Conservation (phyloP, 2,797 vertebrate species). For the Apogon talboti region DNA sequence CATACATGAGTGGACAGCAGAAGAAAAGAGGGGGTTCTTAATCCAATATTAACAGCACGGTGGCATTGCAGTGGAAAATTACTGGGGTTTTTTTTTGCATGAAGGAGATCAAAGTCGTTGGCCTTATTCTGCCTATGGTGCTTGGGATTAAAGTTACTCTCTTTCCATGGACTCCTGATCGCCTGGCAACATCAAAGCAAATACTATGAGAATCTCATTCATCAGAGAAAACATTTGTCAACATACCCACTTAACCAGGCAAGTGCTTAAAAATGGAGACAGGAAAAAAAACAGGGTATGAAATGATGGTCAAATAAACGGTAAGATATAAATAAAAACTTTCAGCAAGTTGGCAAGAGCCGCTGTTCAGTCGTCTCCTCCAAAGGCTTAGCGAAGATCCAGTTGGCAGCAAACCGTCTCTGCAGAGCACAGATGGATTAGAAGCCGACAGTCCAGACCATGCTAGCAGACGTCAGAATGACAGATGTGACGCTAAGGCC, state of each 20-base stretch:
- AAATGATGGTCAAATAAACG: conserved; percentile 49
- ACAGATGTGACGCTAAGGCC: conserved; percentile 76
- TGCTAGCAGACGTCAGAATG: conserved; percentile 70
- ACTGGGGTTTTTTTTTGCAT: conserved; percentile 67
- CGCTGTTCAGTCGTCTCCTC: conserved; percentile 51
- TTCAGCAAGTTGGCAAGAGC: conserved; percentile 65
- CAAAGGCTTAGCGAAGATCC: conserved; percentile 74
- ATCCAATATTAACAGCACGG: conserved; percentile 79
- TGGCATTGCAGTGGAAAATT: conserved; percentile 78
- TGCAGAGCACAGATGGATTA: conserved; percentile 79
- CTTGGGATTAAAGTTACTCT: conserved; percentile 73
- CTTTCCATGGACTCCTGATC: conserved; percentile 63
- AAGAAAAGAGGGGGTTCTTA: conserved; percentile 74
- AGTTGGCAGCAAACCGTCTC: conserved; percentile 71
- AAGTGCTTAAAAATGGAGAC: conserved; percentile 35
- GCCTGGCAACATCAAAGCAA: conserved; percentile 77
- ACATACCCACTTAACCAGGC: conserved; percentile 54
- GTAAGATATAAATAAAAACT: conserved; percentile 68
- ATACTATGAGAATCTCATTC: conserved; percentile 57
- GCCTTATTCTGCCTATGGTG: conserved; percentile 74
- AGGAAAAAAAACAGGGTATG: conserved; percentile 14
- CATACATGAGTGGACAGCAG: conserved; percentile 78
- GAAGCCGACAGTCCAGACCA: conserved; percentile 66
- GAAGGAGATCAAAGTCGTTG: conserved; percentile 82
- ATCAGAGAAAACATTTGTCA: conserved; percentile 71